Conservation (phyloP, 2,113 vertebrate species). For the Fulica atra region DNA sequence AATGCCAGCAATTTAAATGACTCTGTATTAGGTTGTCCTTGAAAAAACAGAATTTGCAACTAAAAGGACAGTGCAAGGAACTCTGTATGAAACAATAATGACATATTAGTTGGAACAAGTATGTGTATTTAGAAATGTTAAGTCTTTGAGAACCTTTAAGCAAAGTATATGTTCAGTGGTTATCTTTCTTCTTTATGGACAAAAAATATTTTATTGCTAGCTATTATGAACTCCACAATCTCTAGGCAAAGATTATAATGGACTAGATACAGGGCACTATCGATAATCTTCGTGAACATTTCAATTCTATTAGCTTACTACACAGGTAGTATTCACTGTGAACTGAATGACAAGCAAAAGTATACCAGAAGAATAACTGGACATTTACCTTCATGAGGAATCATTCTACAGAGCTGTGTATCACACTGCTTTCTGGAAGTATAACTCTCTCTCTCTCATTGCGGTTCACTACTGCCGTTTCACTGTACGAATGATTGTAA, state of each 20-base stretch:
- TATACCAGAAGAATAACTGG: slow-evolving; percentile 28
- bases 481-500: not conserved
- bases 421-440: not conserved
- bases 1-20: slow-evolving; percentile 72
- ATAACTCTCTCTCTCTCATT: not conserved
- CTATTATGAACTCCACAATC: slow-evolving; percentile 75
- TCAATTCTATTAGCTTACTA: slow-evolving; percentile 60
- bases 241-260: slow-evolving; percentile 72
- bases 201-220: slow-evolving; percentile 77
- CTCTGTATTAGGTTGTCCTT: slow-evolving; percentile 73
- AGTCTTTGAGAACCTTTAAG: slow-evolving; percentile 25
- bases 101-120: slow-evolving; percentile 21
- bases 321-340: slow-evolving; percentile 50
- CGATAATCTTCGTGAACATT: slow-evolving; percentile 71
- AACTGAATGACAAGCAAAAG: slow-evolving; percentile 32
- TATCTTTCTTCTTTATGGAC: slow-evolving; percentile 51
- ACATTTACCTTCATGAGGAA: not conserved
- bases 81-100: slow-evolving; percentile 30
- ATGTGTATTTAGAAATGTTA: slow-evolving; percentile 28
- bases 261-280: slow-evolving; percentile 58
- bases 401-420: not conserved
- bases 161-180: not conserved
- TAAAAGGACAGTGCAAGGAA: slow-evolving; percentile 35
- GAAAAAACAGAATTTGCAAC: slow-evolving; percentile 60
- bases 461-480: not conserved